These are phyloP conservation scores for Leucophora obtusa DNA, from an alignment of 2,888 invertebrate species.

Conservation along the genomic window DNA sequence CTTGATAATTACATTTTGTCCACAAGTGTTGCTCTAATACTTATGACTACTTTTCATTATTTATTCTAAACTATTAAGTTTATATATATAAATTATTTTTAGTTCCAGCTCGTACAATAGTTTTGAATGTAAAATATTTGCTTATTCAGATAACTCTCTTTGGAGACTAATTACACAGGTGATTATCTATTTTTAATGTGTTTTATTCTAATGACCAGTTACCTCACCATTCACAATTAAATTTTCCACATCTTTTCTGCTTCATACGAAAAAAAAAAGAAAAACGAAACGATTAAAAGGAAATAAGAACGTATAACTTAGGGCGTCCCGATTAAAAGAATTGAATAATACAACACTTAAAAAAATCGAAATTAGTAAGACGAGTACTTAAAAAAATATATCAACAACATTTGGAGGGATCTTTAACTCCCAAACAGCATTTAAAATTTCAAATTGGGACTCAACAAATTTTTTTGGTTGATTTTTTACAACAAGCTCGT, in stretches of 20 bases:
- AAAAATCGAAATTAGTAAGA: too few species aligned
- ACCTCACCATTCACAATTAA: constrained; percentile 39
- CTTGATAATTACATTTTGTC: too few species aligned
- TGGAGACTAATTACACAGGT: constrained; percentile 63
- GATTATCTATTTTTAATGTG: constrained; percentile 64
- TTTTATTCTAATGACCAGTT: constrained; percentile 59
- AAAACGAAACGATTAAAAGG: constrained; percentile 10
- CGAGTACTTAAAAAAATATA: too few species aligned
- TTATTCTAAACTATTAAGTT: constrained; percentile 15
- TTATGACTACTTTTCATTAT: background rate
- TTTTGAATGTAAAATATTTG: background rate
- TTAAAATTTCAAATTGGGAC: too few species aligned
- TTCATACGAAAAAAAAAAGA: background rate
- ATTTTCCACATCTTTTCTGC: constrained; percentile 10
- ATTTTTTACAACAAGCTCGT: too few species aligned
- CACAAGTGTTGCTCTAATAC: too few species aligned
- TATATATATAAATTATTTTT: background rate
- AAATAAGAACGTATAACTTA: constrained; percentile 1
- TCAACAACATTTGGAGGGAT: too few species aligned
- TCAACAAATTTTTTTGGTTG: too few species aligned
- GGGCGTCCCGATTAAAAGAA: too few species aligned
- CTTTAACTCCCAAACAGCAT: too few species aligned
- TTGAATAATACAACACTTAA: too few species aligned
- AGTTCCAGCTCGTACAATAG: background rate
- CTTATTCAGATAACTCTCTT: constrained; percentile 43